Base-by-base conservation (phyloP, 1,140 invertebrate species). In the Bradysia coprophila region DNA sequence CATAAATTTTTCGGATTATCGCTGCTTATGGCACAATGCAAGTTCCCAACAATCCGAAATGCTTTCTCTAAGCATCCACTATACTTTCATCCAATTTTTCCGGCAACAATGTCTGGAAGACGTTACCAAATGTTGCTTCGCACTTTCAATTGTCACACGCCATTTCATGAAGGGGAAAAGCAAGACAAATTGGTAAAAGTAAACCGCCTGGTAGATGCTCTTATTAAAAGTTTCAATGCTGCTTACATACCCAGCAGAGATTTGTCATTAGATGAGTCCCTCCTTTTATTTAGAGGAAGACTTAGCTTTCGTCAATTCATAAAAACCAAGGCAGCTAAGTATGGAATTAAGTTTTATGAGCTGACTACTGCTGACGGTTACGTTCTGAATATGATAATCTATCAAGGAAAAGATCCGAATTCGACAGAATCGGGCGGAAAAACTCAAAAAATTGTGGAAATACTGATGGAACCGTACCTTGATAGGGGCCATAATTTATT, bases 311-410 rank as follows among this genome's bases (percentile, higher is more conserved):
- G 43, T 22, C 48, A 51, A 28, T 52, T 54, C 38, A 47, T 50
- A 19, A 46, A 50, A 41, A 43, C 47, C 13, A 54, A 55, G 45
- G 40, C 40, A 33, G 48, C 53, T 45, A 56, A 51, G 48, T 55
- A 55, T 42, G 54, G 54, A 8, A 50, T 56, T 28, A 56, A 58
- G 49, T 37, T 56, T 24, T 51, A 50, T 44, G 53, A 55, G 43
- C 21, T 44, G n/a, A 51, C 45, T 34, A 46, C 45, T 19, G 21
- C 41, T 13, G 39, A 53, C 38, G 54, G 51, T 16, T 58, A 57
- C 47, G 57, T 59, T 13, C 49, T 53, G 33, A 51, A 59, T 47
- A 43, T 53, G 19, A 42, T 48, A 32, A 51, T 57, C 42, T 57
- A 57, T 43, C 31, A 32, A 22, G 49, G 49, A n/a, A n/a, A n/a